Percentiles rank a stretch among this genome's conserved stretches.
Conservation (phyloP, 2,888 invertebrate genomes). For the Eupithecia exiguata region DNA sequence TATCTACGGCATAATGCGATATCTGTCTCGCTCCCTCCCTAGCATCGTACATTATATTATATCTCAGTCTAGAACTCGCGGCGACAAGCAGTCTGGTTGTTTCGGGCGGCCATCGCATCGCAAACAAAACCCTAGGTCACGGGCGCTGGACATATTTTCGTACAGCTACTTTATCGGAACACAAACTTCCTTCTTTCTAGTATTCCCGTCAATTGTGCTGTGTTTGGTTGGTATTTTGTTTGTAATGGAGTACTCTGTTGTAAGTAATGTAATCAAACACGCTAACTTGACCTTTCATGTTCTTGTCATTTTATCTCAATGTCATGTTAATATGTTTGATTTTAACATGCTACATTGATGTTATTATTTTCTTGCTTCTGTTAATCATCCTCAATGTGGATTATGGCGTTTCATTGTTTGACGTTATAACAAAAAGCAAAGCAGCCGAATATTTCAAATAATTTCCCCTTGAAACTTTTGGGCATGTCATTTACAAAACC, state of each 20-base stretch:
- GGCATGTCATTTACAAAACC: conserved; percentile 49
- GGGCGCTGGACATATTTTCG: conserved; percentile 76
- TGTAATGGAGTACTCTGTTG: conserved; percentile 48
- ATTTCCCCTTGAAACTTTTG: conserved; percentile 9
- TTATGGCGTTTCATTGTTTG: background rate
- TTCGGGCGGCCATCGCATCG: conserved; percentile 69
- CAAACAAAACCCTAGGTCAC: conserved; percentile 79
- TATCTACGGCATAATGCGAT: conserved; percentile 63
- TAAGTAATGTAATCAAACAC: conserved; percentile 23
- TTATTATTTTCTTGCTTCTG: background rate
- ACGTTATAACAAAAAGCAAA: background rate
- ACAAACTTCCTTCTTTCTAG: conserved; percentile 50
- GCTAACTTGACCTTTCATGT: background rate
- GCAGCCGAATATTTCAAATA: background rate
- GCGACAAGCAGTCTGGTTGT: conserved; percentile 82
- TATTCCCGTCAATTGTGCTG: conserved; percentile 50
- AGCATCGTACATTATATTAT: conserved; percentile 50
- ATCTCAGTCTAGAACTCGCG: conserved; percentile 72
- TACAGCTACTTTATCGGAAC: conserved; percentile 50
- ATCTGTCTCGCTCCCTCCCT: conserved; percentile 64
- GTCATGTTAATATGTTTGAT: background rate
- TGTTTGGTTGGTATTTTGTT: conserved; percentile 52
- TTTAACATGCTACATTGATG: background rate
- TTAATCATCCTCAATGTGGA: background rate
- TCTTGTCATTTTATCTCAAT: background rate